Evolutionary conservation across 1,140 invertebrate genomes (phyloP).

Genomic region (Oncopodura yosiiana): DNA sequence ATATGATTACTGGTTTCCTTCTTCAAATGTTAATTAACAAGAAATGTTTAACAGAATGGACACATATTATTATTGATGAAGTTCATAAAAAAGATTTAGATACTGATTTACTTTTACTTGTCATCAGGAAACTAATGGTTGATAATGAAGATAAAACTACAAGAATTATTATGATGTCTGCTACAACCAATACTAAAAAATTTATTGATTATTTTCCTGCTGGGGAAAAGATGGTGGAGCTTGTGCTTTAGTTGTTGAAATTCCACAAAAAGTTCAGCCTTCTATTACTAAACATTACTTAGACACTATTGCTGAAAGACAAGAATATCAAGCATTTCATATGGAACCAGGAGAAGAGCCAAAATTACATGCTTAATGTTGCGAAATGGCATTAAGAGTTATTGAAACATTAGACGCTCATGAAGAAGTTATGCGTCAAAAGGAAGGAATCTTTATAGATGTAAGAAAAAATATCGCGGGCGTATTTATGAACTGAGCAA

Average conservation of each 20-base stretch:
- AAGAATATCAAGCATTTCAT: no score
- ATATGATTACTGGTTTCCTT: constrained; percentile 68
- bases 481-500: no score
- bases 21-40: constrained; percentile 53
- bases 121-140: constrained; percentile 57
- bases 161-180: constrained; percentile 52
- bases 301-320: no score
- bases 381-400: constrained; percentile 46
- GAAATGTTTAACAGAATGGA: constrained; percentile 52
- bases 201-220: constrained; percentile 51
- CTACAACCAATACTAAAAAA: constrained; percentile 44
- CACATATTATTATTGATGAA: constrained; percentile 89
- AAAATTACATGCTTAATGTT: constrained; percentile 34
- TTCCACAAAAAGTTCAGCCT: not conserved
- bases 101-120: constrained; percentile 81
- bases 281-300: constrained; percentile 8
- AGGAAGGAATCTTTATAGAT: no score
- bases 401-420: constrained; percentile 60
- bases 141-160: constrained; percentile 14
- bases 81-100: constrained; percentile 92
- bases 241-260: not conserved
- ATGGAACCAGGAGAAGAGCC: no score
- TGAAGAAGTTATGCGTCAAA: no score
- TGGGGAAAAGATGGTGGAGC: constrained; percentile 38
- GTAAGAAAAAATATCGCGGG: no score